Evolutionary conservation across 2,888 invertebrate genomes (phyloP).

Genomic region (Yponomeuta sedellus): DNA sequence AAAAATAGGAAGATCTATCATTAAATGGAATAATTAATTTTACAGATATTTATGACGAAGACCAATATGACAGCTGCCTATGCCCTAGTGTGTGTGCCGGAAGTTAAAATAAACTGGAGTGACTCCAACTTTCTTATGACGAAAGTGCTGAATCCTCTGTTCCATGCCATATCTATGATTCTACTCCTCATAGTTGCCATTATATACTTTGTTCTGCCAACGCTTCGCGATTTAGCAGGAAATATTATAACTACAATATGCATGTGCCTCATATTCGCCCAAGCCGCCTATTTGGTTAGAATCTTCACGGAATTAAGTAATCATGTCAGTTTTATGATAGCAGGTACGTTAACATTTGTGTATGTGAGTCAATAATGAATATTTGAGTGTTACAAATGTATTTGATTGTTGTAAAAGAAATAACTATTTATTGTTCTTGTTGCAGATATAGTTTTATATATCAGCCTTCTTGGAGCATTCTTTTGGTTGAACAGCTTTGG

Average conservation of each 20-base stretch:
- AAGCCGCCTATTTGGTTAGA: slow-evolving; percentile 85
- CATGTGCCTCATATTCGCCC: slow-evolving; percentile 84
- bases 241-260: slow-evolving; percentile 90
- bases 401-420: not conserved
- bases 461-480: slow-evolving; percentile 86
- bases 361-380: not conserved
- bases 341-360: slow-evolving; percentile 72
- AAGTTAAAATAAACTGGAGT: slow-evolving; percentile 82
- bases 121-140: slow-evolving; percentile 84
- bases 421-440: slow-evolving; percentile 29
- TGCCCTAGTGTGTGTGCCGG: slow-evolving; percentile 85
- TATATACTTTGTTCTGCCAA: slow-evolving; percentile 89
- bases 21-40: slow-evolving; percentile 23
- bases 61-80: slow-evolving; percentile 78
- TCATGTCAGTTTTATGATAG: slow-evolving; percentile 87
- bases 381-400: no score
- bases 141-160: slow-evolving; percentile 85
- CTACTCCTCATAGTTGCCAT: slow-evolving; percentile 84
- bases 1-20: no score
- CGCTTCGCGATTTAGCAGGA: slow-evolving; percentile 87
- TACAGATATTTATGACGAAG: slow-evolving; percentile 67
- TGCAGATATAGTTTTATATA: slow-evolving; percentile 85
- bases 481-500: slow-evolving; percentile 92
- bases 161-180: slow-evolving; percentile 83
- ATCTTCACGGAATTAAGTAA: slow-evolving; percentile 88